Conservation (phyloP, 2,797 vertebrate genomes). For the Hippopotamyrus pictus region DNA sequence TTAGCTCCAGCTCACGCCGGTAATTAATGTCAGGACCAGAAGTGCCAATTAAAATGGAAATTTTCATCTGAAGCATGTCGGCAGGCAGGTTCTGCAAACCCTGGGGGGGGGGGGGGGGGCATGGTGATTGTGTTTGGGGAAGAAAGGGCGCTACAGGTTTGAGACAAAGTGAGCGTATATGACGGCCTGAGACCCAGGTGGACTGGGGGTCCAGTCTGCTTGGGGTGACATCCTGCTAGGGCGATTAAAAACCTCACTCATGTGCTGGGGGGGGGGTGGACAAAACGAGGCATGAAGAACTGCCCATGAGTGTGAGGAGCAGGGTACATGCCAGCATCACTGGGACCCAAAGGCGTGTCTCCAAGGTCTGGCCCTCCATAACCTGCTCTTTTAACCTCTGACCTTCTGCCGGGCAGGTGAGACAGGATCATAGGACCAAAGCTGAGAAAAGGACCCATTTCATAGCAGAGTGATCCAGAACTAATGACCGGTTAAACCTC, state of each 20-base stretch:
- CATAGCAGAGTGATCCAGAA: not conserved
- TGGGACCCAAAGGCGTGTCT: not conserved
- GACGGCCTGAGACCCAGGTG: not conserved
- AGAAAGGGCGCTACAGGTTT: not conserved
- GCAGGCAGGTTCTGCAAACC: conserved; percentile 7
- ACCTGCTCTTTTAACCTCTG: not conserved
- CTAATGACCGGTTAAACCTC: not conserved
- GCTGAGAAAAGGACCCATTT: not conserved
- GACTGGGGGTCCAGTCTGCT: conserved; percentile 5
- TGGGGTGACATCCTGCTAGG: conserved; percentile 9
- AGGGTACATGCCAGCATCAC: not conserved
- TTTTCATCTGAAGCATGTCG: conserved; percentile 21
- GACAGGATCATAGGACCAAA: not conserved
- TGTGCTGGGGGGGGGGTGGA: not conserved
- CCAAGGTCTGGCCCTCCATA: not conserved
- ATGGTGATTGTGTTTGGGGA: not conserved
- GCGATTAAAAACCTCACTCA: conserved; percentile 9
- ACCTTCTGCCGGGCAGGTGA: not conserved
- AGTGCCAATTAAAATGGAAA: conserved; percentile 31
- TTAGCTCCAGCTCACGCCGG: conserved; percentile 29
- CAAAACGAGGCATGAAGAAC: not conserved
- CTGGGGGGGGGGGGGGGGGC: not conserved
- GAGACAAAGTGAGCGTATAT: not conserved
- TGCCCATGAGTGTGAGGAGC: not conserved
- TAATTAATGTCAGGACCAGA: conserved; percentile 39